phyloP scores from a whole-genome alignment of 2,797 vertebrate genomes.

The Pachyuromys duprasi region DNA sequence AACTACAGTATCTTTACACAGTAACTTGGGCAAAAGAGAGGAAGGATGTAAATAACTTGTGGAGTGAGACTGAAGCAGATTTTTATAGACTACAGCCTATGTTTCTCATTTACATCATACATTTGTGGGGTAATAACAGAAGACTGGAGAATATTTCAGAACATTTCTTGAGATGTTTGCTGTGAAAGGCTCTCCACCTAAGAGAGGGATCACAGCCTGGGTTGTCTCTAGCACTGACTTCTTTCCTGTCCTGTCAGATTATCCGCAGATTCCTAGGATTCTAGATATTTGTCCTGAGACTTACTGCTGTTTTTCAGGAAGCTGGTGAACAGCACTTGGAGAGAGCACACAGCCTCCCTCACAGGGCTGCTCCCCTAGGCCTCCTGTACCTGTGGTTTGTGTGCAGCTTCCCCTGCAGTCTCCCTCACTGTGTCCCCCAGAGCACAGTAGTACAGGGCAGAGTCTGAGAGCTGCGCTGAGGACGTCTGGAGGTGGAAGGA shows the following conservation, averaged over 20 bases:
- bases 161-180: not conserved
- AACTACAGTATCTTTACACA: too few relatives aligned
- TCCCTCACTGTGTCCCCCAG: not conserved
- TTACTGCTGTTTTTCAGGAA: not conserved
- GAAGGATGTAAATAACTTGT: not conserved
- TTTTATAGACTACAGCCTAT: not conserved
- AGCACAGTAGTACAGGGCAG: conserved; percentile 20
- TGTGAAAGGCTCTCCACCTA: not conserved
- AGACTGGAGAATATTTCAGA: not conserved
- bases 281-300: not conserved
- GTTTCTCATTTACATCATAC: not conserved
- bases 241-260: not conserved
- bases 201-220: not conserved
- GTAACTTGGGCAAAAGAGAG: not conserved
- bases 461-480: not conserved
- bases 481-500: conserved; percentile 28
- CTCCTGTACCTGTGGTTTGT: not conserved
- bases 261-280: not conserved
- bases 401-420: not conserved
- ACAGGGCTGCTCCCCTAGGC: too few relatives aligned
- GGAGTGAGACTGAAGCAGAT: not conserved
- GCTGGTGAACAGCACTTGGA: not conserved
- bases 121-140: not conserved
- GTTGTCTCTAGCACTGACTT: not conserved
- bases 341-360: not conserved